These are phyloP conservation scores for Harpalus rubripes DNA, from an alignment of 2,888 invertebrate species.

Conservation along the genomic window DNA sequence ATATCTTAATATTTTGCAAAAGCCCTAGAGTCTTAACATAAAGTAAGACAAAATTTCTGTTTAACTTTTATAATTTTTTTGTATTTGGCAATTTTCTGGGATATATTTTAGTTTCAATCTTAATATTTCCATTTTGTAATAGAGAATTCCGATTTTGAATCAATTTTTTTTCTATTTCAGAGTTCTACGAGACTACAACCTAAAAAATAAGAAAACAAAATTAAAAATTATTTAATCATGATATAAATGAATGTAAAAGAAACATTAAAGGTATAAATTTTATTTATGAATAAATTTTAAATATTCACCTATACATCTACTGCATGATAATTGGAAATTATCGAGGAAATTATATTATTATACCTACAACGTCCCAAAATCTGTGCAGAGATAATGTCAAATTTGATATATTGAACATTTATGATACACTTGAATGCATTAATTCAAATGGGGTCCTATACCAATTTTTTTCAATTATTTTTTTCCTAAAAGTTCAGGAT, in stretches of 20 bases:
- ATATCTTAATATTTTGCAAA: conserved; percentile 24
- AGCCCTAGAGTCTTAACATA: conserved; percentile 1
- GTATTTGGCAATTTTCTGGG: neutral
- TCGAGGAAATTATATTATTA: neutral
- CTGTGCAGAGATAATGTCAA: neutral
- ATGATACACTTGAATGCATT: neutral
- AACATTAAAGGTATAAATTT: no score
- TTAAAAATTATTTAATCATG: no score
- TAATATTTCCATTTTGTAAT: neutral
- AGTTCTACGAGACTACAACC: neutral
- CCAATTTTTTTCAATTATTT: no score
- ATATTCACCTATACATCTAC: neutral
- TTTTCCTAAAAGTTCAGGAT: no score
- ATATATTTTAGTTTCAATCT: neutral
- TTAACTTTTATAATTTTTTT: neutral
- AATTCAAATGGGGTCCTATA: neutral
- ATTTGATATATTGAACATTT: neutral
- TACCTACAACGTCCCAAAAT: neutral
- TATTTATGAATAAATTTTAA: neutral
- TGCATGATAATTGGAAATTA: neutral
- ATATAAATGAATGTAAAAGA: no score
- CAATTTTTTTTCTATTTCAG: neutral
- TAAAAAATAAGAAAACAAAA: neutral
- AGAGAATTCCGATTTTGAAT: neutral
- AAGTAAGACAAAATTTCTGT: conserved; percentile 8